Conservation (phyloP, 2,888 invertebrate genomes). For the Leptinotarsa haldemani region DNA sequence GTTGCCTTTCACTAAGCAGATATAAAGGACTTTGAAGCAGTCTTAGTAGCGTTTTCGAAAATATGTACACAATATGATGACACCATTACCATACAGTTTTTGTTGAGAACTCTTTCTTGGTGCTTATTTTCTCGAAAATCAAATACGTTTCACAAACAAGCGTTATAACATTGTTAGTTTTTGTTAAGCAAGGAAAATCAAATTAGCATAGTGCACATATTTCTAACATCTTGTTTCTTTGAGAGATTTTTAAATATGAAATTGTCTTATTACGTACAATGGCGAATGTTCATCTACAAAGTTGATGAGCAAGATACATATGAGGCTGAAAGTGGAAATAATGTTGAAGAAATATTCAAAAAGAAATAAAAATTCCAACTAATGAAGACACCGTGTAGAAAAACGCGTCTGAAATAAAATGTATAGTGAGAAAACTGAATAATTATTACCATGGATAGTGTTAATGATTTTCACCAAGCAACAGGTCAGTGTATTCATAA, state of each 20-base stretch:
- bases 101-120: conserved; percentile 48
- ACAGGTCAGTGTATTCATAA: too few relatives aligned
- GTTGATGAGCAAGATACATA: neutral
- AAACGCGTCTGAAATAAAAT: too few relatives aligned
- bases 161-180: conserved; percentile 43
- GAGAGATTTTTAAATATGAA: conserved; percentile 45
- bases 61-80: conserved; percentile 51
- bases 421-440: too few relatives aligned
- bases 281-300: neutral
- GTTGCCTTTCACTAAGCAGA: conserved; percentile 57
- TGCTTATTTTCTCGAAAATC: conserved; percentile 47
- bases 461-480: too few relatives aligned
- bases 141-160: conserved; percentile 42
- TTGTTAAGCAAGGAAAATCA: conserved; percentile 45
- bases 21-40: conserved; percentile 57
- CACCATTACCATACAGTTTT: conserved; percentile 49
- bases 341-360: neutral
- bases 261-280: conserved; percentile 39
- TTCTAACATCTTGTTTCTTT: conserved; percentile 44
- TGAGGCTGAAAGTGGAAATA: neutral
- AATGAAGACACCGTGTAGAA: too few relatives aligned
- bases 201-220: conserved; percentile 47
- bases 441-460: too few relatives aligned
- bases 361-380: too few relatives aligned
- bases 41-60: conserved; percentile 55